Conservation (phyloP, 2,888 invertebrate genomes). For the Morpho deidamia region DNA sequence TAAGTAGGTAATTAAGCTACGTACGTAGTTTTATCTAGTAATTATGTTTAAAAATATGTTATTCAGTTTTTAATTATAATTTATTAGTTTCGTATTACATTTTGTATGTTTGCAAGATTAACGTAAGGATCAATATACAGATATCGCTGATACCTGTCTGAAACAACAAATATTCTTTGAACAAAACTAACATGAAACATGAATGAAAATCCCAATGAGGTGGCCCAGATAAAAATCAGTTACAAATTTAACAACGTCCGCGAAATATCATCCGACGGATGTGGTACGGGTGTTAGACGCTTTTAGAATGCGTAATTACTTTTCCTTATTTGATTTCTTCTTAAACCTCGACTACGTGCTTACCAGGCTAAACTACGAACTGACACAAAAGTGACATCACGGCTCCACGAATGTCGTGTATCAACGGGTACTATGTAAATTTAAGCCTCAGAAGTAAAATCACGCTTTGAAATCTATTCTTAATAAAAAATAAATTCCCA, state of each 20-base stretch:
- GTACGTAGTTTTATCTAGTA: no score
- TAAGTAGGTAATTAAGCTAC: no score
- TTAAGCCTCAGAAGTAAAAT: neutral
- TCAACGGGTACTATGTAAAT: constrained; percentile 17
- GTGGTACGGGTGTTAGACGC: constrained; percentile 14
- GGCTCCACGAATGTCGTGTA: constrained; percentile 31
- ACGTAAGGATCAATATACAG: no score
- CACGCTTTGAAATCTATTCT: no score
- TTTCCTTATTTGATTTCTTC: constrained; percentile 31
- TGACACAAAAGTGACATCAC: constrained; percentile 33
- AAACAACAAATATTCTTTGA: neutral
- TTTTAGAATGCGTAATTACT: constrained; percentile 30
- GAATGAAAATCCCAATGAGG: constrained; percentile 5
- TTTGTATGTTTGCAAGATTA: no score
- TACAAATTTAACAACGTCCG: constrained; percentile 10
- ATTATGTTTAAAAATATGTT: no score
- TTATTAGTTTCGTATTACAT: no score
- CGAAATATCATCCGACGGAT: constrained; percentile 22
- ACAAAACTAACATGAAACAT: neutral
- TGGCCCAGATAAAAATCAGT: constrained; percentile 8
- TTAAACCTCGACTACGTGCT: constrained; percentile 29
- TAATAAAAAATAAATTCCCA: no score
- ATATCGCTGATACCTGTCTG: no score
- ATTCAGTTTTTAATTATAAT: no score
- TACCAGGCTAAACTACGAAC: constrained; percentile 23